Evolutionary conservation across 2,888 invertebrate species (phyloP).

Genomic region (Hartigia nigra): DNA sequence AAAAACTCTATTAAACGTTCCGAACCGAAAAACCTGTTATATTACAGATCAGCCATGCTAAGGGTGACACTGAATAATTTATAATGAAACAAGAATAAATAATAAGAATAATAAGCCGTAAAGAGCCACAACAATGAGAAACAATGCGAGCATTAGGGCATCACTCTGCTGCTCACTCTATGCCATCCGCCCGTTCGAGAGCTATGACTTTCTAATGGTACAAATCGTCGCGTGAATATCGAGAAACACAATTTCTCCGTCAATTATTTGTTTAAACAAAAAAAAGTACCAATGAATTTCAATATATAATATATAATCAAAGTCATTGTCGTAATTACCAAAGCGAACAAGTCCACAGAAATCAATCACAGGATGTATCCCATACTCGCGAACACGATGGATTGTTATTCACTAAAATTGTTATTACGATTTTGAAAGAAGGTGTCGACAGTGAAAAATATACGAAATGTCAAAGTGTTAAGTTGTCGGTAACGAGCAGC

Average conservation of each 20-base stretch:
- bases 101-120: conserved; percentile 64
- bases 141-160: conserved; percentile 65
- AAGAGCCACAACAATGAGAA: conserved; percentile 67
- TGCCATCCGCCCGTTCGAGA: conserved; percentile 48
- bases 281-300: not conserved
- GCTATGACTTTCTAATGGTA: not conserved
- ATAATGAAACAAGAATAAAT: conserved; percentile 45
- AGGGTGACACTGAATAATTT: conserved; percentile 62
- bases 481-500: conserved; percentile 15
- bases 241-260: not conserved
- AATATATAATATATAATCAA: not conserved
- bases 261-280: not conserved
- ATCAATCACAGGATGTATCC: not conserved
- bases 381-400: not conserved
- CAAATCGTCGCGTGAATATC: not conserved
- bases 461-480: not conserved
- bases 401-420: not conserved
- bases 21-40: conserved; percentile 44
- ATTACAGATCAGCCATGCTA: conserved; percentile 64
- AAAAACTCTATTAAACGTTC: conserved; percentile 34
- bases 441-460: not conserved
- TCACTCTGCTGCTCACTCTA: conserved; percentile 51
- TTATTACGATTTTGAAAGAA: not conserved
- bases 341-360: not conserved
- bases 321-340: not conserved